phyloP scores from a whole-genome alignment of 2,113 vertebrate species.

The Monopterus albus region DNA sequence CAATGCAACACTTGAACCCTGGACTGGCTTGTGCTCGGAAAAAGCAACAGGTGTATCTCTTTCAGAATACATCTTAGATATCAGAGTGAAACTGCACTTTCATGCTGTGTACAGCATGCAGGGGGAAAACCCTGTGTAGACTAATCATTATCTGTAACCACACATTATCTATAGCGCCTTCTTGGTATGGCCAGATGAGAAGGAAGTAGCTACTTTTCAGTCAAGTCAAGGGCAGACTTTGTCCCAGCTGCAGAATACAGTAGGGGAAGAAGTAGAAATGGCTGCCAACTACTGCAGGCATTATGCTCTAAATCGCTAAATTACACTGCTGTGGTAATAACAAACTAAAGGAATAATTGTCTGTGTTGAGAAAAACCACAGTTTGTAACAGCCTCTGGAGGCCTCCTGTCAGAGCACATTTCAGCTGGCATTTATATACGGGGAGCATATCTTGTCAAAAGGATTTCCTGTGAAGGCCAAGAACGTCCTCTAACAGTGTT shows the following conservation, averaged over 20 bases:
- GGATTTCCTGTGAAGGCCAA: constrained; percentile 64
- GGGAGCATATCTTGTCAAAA: constrained; percentile 66
- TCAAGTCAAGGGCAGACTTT: constrained; percentile 32
- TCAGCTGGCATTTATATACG: constrained; percentile 59
- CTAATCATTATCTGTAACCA: constrained; percentile 40
- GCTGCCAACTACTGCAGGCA: constrained; percentile 34
- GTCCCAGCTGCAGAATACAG: constrained; percentile 13
- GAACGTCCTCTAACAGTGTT: constrained; percentile 66
- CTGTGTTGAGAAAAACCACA: constrained; percentile 44
- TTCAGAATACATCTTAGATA: constrained; percentile 19
- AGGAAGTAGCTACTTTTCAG: constrained; percentile 27
- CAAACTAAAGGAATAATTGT: constrained; percentile 53
- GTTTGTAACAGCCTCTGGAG: constrained; percentile 43
- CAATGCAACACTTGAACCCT: constrained; percentile 6
- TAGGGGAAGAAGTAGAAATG: constrained; percentile 11
- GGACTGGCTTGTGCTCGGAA: constrained; percentile 6
- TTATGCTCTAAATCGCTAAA: constrained; percentile 27
- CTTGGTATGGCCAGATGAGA: constrained; percentile 32
- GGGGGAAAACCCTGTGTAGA: constrained; percentile 2
- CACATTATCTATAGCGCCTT: constrained; percentile 20
- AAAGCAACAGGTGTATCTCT: constrained; percentile 17
- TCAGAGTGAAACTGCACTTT: constrained; percentile 29
- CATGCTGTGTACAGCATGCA: constrained; percentile 17
- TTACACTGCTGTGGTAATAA: constrained; percentile 31
- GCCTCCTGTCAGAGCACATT: constrained; percentile 60